These are phyloP conservation scores for Hyles lineata DNA, from an alignment of 2,888 invertebrate genomes.

Conservation along the genomic window DNA sequence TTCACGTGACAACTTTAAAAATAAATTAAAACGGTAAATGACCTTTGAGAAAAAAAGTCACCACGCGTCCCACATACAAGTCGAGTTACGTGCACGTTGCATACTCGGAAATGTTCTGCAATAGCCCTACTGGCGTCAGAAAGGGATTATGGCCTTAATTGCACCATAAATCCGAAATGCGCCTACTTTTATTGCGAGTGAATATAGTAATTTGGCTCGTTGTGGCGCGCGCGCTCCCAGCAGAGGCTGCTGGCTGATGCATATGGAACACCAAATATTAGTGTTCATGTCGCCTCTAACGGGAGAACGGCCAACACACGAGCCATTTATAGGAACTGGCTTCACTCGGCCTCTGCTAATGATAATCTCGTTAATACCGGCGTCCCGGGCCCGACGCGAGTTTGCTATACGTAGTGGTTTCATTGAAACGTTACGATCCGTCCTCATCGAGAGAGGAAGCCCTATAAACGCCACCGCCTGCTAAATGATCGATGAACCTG, in stretches of 20 bases:
- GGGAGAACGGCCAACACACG: conserved; percentile 58
- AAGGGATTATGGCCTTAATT: conserved; percentile 56
- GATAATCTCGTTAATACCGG: conserved; percentile 48
- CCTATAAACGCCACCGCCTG: conserved; percentile 49
- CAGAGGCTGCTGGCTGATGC: conserved; percentile 33
- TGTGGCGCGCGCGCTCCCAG: conserved; percentile 9
- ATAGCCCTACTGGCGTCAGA: conserved; percentile 49
- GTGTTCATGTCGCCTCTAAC: conserved; percentile 62
- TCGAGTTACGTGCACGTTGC: conserved; percentile 51
- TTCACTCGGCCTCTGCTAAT: conserved; percentile 47
- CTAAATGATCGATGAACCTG: conserved; percentile 63
- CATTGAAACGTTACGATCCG: conserved; percentile 47
- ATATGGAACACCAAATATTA: conserved; percentile 56
- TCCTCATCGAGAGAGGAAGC: conserved; percentile 54
- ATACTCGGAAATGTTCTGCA: conserved; percentile 52
- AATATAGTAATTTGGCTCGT: conserved; percentile 57
- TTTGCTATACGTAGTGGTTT: conserved; percentile 43
- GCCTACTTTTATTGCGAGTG: conserved; percentile 58
- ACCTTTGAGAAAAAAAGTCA: conserved; percentile 31
- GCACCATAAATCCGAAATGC: conserved; percentile 63
- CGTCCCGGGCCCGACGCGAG: conserved; percentile 44
- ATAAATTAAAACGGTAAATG: conserved; percentile 2
- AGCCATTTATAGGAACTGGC: conserved; percentile 64
- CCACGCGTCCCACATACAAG: conserved; percentile 32
- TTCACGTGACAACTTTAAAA: background rate